phyloP scores from a whole-genome alignment of 2,888 invertebrate species.

The Pseudanteris insignis region DNA sequence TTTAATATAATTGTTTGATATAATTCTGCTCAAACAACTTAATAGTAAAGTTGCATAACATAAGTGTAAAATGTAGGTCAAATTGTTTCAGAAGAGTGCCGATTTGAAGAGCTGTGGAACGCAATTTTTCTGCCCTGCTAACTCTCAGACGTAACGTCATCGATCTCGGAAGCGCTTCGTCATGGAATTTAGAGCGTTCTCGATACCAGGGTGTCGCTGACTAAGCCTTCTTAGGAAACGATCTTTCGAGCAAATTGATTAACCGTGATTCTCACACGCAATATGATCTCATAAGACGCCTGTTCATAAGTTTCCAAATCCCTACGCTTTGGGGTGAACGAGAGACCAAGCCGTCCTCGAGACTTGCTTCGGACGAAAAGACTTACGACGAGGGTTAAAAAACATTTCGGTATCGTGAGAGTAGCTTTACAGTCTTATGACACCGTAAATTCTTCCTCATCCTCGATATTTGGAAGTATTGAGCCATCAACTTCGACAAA shows the following conservation, averaged over 20 bases:
- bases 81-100: too few species aligned
- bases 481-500: constrained; percentile 60
- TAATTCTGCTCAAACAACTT: too few species aligned
- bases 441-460: constrained; percentile 53
- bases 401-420: constrained; percentile 53
- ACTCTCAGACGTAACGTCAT: constrained; percentile 6
- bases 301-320: constrained; percentile 22
- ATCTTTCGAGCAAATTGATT: constrained; percentile 37
- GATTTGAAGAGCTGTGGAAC: too few species aligned
- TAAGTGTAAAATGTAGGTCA: too few species aligned
- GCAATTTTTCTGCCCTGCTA: background rate
- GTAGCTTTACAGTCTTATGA: constrained; percentile 57
- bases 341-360: constrained; percentile 1
- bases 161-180: constrained; percentile 19
- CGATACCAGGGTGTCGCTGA: constrained; percentile 19
- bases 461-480: constrained; percentile 63
- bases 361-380: constrained; percentile 16
- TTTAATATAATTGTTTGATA: too few species aligned
- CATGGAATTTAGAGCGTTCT: constrained; percentile 12
- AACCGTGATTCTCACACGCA: constrained; percentile 17
- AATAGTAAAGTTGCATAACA: too few species aligned
- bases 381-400: constrained; percentile 3
- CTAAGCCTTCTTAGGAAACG: constrained; percentile 23
- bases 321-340: too few species aligned
- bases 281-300: constrained; percentile 31